Conservation (phyloP, 2,888 invertebrate genomes). For the Serrognathus titanus region DNA sequence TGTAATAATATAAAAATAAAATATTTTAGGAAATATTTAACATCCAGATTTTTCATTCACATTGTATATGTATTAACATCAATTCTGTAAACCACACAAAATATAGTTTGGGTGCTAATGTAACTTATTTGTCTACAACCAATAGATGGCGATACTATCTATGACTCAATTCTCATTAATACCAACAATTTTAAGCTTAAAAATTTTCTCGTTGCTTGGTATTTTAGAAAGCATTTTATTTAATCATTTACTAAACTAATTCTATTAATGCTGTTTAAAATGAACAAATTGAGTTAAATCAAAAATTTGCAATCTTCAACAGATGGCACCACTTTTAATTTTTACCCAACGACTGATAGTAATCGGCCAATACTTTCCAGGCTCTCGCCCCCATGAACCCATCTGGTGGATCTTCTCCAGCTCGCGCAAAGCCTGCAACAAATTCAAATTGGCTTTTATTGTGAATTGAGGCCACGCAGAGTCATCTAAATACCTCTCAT, state of each 20-base stretch:
- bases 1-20: too few relatives aligned
- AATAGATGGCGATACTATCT: too few relatives aligned
- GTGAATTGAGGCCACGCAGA: not conserved
- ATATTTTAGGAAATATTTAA: too few relatives aligned
- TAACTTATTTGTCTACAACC: too few relatives aligned
- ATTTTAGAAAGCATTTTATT: not conserved
- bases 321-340: conserved; percentile 21
- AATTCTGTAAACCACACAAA: too few relatives aligned
- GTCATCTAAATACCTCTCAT: conserved; percentile 67
- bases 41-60: too few relatives aligned
- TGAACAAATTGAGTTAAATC: not conserved
- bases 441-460: not conserved
- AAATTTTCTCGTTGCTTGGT: not conserved
- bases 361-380: conserved; percentile 83
- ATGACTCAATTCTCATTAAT: too few relatives aligned
- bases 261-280: not conserved
- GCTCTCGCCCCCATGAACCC: conserved; percentile 96
- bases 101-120: too few relatives aligned
- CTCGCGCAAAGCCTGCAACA: conserved; percentile 59
- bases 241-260: not conserved
- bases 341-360: conserved; percentile 65
- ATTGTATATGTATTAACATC: too few relatives aligned
- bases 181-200: too few relatives aligned
- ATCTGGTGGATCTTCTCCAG: conserved; percentile 83
- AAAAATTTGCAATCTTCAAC: not conserved